A percentile compares a stretch with the other conserved stretches of the same genome.
phyloP scores from a whole-genome alignment of 64 coral and sea anemone genomes.

The Montipora foliosa region DNA sequence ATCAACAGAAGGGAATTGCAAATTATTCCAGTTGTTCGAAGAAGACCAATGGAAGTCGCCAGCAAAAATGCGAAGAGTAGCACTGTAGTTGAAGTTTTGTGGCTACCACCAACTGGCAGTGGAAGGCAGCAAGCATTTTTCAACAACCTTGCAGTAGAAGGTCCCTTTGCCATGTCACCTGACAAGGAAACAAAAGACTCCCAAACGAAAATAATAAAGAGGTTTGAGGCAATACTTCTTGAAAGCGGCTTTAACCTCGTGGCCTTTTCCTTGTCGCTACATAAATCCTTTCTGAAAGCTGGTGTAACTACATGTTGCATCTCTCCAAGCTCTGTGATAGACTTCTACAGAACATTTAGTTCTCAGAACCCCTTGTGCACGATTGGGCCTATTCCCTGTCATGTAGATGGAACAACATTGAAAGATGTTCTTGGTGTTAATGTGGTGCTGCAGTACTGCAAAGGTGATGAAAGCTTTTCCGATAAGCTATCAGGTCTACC shows the following conservation, averaged over 20 bases:
- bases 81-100: background rate
- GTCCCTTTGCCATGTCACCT: background rate
- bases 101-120: conserved; percentile 53
- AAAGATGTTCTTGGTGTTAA: background rate
- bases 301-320: background rate
- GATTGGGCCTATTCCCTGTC: conserved; percentile 18
- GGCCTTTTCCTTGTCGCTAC: background rate
- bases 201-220: background rate
- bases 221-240: conserved; percentile 18
- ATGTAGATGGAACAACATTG: conserved; percentile 28
- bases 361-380: background rate
- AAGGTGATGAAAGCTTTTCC: background rate
- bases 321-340: conserved; percentile 23
- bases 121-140: conserved; percentile 35
- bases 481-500: conserved; percentile 35
- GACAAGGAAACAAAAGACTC: background rate
- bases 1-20: conserved; percentile 5
- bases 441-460: conserved; percentile 51
- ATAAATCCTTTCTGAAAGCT: background rate
- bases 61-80: background rate
- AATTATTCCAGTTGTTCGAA: conserved; percentile 56
- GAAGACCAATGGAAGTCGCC: background rate
- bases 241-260: conserved; percentile 33
- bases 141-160: conserved; percentile 3
- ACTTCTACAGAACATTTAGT: conserved; percentile 15